A percentile compares a stretch with the other conserved stretches of the same genome.
Conservation (phyloP, 2,888 invertebrate genomes). For the Trissonchulus sp. region DNA sequence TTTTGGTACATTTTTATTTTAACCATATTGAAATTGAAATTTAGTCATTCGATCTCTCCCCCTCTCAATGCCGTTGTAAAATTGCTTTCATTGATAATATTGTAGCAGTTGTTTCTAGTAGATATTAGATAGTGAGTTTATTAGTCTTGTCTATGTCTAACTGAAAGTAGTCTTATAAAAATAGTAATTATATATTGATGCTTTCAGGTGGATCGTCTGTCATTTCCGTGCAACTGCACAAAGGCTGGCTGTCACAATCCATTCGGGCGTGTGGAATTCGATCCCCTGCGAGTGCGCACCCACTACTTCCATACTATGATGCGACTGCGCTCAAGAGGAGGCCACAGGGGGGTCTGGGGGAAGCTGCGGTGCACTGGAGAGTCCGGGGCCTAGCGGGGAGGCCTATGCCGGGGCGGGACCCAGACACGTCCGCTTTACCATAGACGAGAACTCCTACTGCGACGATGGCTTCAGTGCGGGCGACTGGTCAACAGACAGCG, state of each 20-base stretch:
- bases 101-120: no score
- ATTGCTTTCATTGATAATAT: no score
- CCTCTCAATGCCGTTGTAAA: no score
- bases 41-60: no score
- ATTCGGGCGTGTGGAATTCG: constrained; percentile 88
- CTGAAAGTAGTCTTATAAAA: background rate
- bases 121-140: no score
- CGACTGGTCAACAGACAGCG: background rate
- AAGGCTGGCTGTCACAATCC: constrained; percentile 87
- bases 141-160: background rate
- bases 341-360: background rate
- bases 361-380: background rate
- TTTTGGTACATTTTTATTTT: no score
- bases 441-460: constrained; percentile 25
- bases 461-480: constrained; percentile 1
- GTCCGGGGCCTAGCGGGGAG: background rate
- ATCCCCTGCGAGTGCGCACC: constrained; percentile 85
- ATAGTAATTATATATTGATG: background rate
- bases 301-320: constrained; percentile 95
- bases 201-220: constrained; percentile 74
- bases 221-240: constrained; percentile 90
- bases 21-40: no score
- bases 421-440: constrained; percentile 22
- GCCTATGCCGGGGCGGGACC: background rate
- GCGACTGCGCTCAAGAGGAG: constrained; percentile 61